Evolutionary conservation across 2,113 vertebrate species (phyloP), one percentile per base, ranked within the genome.

Genomic region (Felis catus): DNA sequence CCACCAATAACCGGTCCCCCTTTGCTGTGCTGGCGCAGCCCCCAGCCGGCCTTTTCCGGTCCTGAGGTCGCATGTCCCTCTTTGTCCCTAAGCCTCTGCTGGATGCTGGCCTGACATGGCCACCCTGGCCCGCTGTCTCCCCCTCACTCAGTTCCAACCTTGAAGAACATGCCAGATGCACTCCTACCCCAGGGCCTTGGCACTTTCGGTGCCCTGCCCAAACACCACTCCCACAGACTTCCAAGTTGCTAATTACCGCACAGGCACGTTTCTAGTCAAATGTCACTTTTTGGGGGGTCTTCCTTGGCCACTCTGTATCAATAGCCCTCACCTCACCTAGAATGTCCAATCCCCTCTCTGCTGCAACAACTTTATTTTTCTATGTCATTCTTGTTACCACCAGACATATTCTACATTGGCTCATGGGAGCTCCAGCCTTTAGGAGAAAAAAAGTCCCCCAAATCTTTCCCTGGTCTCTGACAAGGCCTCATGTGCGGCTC

Each of bases 211-310:
- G 21, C 36, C 19, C 36, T 10, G 7, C 33, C 61, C 8, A 18
- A 31, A 7, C 16, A 8, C 33, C 9, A 4, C 7, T 65, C 90
- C 14, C 10, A 4, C 48, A 89, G 65, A 29, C 19, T 12, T 1
- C 39, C 63, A n/a, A 15, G 25, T 6, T 3, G 2, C 36, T 0
- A 0, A 8, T 6, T 78, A 23, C 11, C 10, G 58, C 31, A 14
- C 0, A 5, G 8, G 11, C 18, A 18, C n/a, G 13, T 70, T 66
- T 66, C 74, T n/a, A 15, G 5, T 0, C 65, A 55, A 45, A 29
- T 1, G 51, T 19, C n/a, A 7, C 45, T 8, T 82, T 80, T 33
- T 45, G 13, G 8, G 15, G 36, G 21, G 27, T 31, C 41, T 23
- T 61, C 61, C 31, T n/a, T 12, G 65, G 4, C 3, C 65, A 65